Conservation (phyloP, 2,797 vertebrate species). For the Falco berigora region DNA sequence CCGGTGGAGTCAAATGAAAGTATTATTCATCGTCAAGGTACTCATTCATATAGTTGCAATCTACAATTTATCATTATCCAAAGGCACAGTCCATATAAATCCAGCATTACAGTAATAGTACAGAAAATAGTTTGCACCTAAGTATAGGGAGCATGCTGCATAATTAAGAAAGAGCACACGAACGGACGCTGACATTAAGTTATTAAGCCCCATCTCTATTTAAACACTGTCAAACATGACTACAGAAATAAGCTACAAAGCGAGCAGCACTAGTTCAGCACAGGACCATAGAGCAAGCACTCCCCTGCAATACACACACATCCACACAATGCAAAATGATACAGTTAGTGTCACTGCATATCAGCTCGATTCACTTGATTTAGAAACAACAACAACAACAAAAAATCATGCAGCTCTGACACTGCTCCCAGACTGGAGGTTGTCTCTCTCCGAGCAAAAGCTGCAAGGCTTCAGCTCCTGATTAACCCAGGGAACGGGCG, state of each 20-base stretch:
- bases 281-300: not conserved
- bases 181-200: not conserved
- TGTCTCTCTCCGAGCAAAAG: not conserved
- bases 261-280: not conserved
- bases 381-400: not conserved
- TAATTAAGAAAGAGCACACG: not conserved
- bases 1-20: not conserved
- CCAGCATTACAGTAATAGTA: not conserved
- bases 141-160: not conserved
- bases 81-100: not conserved
- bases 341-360: not conserved
- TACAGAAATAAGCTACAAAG: not conserved
- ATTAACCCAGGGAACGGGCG: not conserved
- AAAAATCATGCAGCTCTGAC: not conserved
- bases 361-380: not conserved
- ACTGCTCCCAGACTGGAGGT: not conserved
- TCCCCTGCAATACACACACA: conserved; percentile 31
- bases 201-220: not conserved
- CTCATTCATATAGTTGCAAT: not conserved
- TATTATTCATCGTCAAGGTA: not conserved
- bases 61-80: not conserved
- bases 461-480: conserved; percentile 13
- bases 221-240: not conserved
- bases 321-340: not conserved
- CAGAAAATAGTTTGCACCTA: not conserved